Evolutionary conservation across 2,797 vertebrate genomes (phyloP).

Genomic region (Pygocentrus nattereri): DNA sequence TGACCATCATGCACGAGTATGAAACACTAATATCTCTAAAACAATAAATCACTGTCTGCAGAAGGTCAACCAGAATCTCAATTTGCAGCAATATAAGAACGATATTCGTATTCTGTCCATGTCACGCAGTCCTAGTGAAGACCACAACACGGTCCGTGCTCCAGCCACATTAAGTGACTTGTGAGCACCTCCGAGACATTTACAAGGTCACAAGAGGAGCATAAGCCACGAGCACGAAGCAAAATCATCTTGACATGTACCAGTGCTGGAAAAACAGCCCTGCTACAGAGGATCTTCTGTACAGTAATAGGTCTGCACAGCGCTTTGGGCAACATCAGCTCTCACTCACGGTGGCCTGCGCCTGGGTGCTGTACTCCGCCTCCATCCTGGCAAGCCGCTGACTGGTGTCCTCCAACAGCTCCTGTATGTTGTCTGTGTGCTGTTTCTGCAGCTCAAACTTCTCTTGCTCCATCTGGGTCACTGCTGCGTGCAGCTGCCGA

Average conservation of each 20-base stretch:
- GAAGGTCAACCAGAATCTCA: background rate
- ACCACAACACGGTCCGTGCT: slow-evolving; percentile 35
- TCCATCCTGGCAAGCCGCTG: slow-evolving; percentile 88
- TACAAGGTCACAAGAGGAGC: slow-evolving; percentile 60
- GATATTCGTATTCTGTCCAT: background rate
- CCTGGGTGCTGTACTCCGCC: slow-evolving; percentile 82
- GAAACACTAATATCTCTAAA: no score
- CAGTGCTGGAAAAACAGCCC: background rate
- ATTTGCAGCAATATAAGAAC: background rate
- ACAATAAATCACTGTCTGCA: no score
- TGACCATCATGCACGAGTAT: no score
- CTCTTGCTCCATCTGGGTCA: slow-evolving; percentile 91
- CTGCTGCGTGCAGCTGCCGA: slow-evolving; percentile 83
- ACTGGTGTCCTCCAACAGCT: slow-evolving; percentile 90
- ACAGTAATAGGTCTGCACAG: background rate
- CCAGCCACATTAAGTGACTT: background rate
- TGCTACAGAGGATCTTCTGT: background rate
- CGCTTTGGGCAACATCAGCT: background rate
- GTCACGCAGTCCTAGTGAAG: background rate
- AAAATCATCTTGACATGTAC: slow-evolving; percentile 8
- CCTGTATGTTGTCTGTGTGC: slow-evolving; percentile 88
- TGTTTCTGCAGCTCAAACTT: slow-evolving; percentile 90
- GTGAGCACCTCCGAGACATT: background rate
- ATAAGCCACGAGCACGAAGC: slow-evolving; percentile 50
- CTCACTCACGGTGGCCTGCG: slow-evolving; percentile 84